Evolutionary conservation across 2,888 invertebrate species (phyloP), one percentile per base, ranked within the genome.

Genomic region (Sceliomorpha sp.): DNA sequence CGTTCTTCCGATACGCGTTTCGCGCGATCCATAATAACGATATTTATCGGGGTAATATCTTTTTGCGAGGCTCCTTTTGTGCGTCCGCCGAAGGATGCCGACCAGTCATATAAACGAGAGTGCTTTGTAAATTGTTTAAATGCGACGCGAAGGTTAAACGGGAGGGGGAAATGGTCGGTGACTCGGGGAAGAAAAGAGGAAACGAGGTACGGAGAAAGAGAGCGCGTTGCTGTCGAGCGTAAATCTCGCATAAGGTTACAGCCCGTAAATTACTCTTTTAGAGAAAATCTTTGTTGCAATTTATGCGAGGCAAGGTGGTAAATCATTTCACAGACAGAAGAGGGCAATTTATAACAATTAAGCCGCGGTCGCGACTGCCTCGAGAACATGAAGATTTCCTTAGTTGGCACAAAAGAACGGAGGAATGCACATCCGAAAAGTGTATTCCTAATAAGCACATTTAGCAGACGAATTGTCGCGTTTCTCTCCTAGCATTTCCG

Each of bases 261-360:
- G 70, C 73, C 74, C 85, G 79, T 86, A 85, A 86, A 85, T 86
- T 84, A 84, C 82, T 84, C 82, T 84, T 81, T 84, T 82, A 82
- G 80, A 83, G 81, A 81, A 84, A 84, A 84, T 84, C 84, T 84
- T 83, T 83, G 84, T 83, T 82, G 83, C 82, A 82, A 85, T 85
- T 85, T 86, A 86, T 85, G 81, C 82, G 78, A 72, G 73, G 70
- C 71, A 53, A 55, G 72, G 72, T 78, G 79, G 79, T 87, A 84
- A 87, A 86, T 87, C 86, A 86, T 87, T 81, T 79, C 75, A 75
- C 79, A 74, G 81, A 77, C 81, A 82, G 79, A 85, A 85, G 79
- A 77, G 78, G 72, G 84, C 84, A 84, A 86, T 87, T 86, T 85
- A 86, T 86, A 87, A 86, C 85, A 85, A 87, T 87, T 87, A 87